Base-by-base conservation (phyloP, 2,113 vertebrate species). In the Pipa parva region DNA sequence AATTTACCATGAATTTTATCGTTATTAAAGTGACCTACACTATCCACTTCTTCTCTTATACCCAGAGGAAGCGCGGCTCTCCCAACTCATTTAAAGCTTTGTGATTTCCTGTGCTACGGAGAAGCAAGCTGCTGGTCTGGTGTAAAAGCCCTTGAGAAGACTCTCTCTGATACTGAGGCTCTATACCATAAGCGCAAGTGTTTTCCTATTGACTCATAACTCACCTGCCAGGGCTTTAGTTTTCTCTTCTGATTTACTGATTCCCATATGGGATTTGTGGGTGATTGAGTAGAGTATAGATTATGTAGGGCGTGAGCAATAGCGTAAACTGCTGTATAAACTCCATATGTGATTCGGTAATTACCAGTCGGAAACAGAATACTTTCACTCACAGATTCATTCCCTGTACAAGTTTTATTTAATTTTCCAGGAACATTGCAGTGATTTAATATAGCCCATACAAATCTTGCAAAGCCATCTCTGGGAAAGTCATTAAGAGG, bases 241-340 rank as follows among this genome's bases (percentile, higher is more conserved):
- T 42, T 3, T 42, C 3, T 42, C n/a, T 42, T n/a, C 12, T 6
- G 3, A 42, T 5, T 6, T n/a, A 7, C 17, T 42, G 15, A 2
- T n/a, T 15, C 6, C 5, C n/a, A 13, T 17, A 11, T 7, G 39
- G 15, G 39, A 42, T 42, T 42, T 13, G 39, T 6, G 3, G 39
- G 39, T 42, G 39, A 5, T 17, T 42, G 39, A n/a, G 39, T 17
- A 42, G 39, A n/a, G 39, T 42, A 42, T 5, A 42, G 13, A 42
- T 42, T 42, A 15, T 55, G 52, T 17, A 55, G 25, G 17, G 52
- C 25, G 9, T 55, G 52, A 18, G 52, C 52, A 5, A 55, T 25
- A 9, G 52, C 52, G 18, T 55, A 55, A 8, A 29, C 27, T 55
- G 52, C 52, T 29, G 52, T 55, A 15, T 55, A 55, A 27, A 55